These are phyloP conservation scores for Rhyacophila brunnea DNA, from an alignment of 1,140 invertebrate species.

Conservation along the genomic window DNA sequence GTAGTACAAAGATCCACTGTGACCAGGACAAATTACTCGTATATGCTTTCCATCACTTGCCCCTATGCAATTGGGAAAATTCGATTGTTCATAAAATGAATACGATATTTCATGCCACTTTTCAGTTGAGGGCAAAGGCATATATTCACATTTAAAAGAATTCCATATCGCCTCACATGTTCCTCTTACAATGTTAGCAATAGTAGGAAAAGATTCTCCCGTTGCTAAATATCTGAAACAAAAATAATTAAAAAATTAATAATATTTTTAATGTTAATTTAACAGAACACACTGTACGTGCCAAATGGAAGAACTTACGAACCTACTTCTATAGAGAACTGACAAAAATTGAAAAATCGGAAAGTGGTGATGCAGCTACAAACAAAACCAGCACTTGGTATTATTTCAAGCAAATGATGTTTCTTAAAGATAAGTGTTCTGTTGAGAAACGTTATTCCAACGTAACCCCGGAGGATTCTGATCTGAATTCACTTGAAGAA, in stretches of 20 bases:
- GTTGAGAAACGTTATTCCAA: background rate
- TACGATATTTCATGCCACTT: conserved; percentile 5
- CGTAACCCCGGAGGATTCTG: too few species aligned
- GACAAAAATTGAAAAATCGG: too few species aligned
- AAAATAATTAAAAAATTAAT: conserved; percentile 5
- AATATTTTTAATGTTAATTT: background rate
- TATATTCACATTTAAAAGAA: conserved; percentile 7
- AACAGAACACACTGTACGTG: conserved; percentile 4
- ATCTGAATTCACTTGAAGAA: too few species aligned
- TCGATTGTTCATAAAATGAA: background rate
- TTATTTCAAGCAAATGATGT: too few species aligned
- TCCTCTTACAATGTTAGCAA: conserved; percentile 7
- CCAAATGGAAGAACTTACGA: too few species aligned
- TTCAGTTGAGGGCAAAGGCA: conserved; percentile 3
- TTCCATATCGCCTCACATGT: conserved; percentile 13
- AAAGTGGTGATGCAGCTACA: conserved; percentile 3
- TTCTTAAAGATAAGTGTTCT: background rate
- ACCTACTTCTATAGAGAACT: too few species aligned
- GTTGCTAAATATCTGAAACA: conserved; percentile 10
- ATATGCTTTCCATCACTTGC: conserved; percentile 10
- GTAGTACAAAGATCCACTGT: conserved; percentile 11
- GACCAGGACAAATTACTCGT: conserved; percentile 3
- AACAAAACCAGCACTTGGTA: background rate
- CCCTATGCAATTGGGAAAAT: conserved; percentile 9
- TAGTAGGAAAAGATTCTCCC: conserved; percentile 6